phyloP scores from a whole-genome alignment of 2,888 invertebrate genomes.

The Arctia plantaginis region DNA sequence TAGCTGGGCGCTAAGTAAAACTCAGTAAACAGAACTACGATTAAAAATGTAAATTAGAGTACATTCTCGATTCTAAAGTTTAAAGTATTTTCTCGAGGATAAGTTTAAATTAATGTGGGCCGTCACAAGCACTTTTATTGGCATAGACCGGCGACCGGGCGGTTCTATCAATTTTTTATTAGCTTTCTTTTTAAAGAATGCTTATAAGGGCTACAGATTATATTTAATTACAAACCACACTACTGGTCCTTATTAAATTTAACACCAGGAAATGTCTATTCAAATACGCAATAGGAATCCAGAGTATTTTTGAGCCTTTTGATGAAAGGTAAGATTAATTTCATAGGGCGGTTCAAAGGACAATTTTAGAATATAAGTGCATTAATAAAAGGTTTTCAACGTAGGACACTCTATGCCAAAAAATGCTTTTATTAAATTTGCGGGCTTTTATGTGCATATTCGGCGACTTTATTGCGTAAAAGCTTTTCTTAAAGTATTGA shows the following conservation, averaged over 20 bases:
- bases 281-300: constrained; percentile 76
- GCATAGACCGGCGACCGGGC: constrained; percentile 55
- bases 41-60: constrained; percentile 80
- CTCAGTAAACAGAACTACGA: constrained; percentile 71
- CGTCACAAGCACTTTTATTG: constrained; percentile 71
- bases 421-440: constrained; percentile 84
- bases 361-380: constrained; percentile 84
- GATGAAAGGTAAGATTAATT: constrained; percentile 84
- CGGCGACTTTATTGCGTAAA: constrained; percentile 76
- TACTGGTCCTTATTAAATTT: constrained; percentile 68
- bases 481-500: constrained; percentile 70
- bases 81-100: constrained; percentile 78
- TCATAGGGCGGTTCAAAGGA: constrained; percentile 81
- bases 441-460: constrained; percentile 78
- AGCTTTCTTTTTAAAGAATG: constrained; percentile 69
- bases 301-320: constrained; percentile 80
- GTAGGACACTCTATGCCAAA: constrained; percentile 76
- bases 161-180: constrained; percentile 78
- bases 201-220: constrained; percentile 63
- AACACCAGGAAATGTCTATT: constrained; percentile 75
- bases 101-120: constrained; percentile 82
- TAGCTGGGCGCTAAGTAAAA: constrained; percentile 65
- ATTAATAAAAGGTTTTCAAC: constrained; percentile 82
- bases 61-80: constrained; percentile 78
- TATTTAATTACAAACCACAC: constrained; percentile 72